phyloP scores from a whole-genome alignment of 2,888 invertebrate species.

The Platycnemis pennipes region DNA sequence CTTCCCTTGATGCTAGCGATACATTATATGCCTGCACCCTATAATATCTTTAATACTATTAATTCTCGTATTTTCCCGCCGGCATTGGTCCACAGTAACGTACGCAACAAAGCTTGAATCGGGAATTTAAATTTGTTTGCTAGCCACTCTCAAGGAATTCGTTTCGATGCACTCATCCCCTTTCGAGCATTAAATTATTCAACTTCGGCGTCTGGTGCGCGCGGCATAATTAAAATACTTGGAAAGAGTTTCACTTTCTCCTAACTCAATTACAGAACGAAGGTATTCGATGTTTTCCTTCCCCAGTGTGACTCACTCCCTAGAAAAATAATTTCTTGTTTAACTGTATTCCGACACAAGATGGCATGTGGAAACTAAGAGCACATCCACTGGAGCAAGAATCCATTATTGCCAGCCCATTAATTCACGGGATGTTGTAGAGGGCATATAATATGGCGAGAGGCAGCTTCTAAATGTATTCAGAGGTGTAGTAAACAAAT shows the following conservation, averaged over 20 bases:
- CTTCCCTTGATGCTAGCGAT: background rate
- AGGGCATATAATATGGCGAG: too few species aligned
- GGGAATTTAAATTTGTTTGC: conserved; percentile 4
- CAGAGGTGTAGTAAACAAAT: too few species aligned
- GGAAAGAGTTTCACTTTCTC: background rate
- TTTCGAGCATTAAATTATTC: background rate
- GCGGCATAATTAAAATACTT: background rate
- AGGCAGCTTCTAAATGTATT: too few species aligned
- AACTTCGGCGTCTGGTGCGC: background rate
- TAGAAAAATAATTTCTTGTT: background rate
- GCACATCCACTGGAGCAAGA: too few species aligned
- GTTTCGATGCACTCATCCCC: background rate
- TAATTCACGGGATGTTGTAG: too few species aligned
- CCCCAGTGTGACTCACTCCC: background rate
- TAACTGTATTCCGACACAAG: background rate
- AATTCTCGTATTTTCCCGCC: background rate
- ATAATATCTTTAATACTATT: background rate
- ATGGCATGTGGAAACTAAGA: background rate
- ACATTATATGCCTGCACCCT: background rate
- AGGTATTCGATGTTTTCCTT: background rate
- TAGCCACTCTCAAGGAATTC: background rate
- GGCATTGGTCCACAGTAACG: conserved; percentile 3
- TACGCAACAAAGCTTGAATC: background rate
- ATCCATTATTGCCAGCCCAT: too few species aligned
- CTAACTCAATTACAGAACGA: background rate